Base-by-base conservation (phyloP, 1,140 invertebrate genomes). In the Pogonomyrmex barbatus region DNA sequence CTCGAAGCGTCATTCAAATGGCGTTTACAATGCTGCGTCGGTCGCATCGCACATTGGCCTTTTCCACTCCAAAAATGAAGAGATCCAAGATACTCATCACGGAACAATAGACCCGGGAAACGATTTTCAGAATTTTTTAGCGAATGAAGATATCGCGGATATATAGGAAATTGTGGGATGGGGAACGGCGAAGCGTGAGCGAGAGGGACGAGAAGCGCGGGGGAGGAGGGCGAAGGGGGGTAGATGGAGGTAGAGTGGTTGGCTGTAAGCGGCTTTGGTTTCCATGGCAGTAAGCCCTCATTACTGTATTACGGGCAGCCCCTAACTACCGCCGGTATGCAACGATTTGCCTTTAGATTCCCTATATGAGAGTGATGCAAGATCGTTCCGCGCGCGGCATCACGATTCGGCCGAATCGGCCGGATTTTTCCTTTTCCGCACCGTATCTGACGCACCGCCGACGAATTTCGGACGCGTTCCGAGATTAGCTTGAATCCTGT, bases 231-330 rank as follows among this genome's bases (percentile, higher is more conserved):
- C 79, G 58, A 42, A 78, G 79, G 83, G 83, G 85, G 82, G 65
- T 58, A 78, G 81, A 87, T 86, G 89, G 90, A 89, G 90, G 91
- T 92, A 91, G 93, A 94, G 94, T 93, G 94, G 94, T 94, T 93
- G 94, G 92, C 91, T 93, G 92, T 95, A 95, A 95, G 94, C 94
- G 93, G 94, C 94, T 95, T 95, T 95, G 93, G 94, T 95, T 95
- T 95, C 94, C 94, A 95, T 95, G 94, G 94, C 94, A 95, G 94
- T 95, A 95, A 95, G 94, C 94, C 93, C 94, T 95, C 94, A 95
- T 95, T 95, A 95, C 94, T 95, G 94, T 94, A 95, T 95, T 95
- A 95, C 93, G 92, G 93, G 91, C 91, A 93, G 91, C 93, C 94
- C 92, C 94, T 93, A 94, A 95, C 94, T 95, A 94, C 92, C 93